Evolutionary conservation across 1,140 invertebrate genomes (phyloP), one percentile per base, ranked within the genome.

Genomic region (Drosophila subpulchrella): DNA sequence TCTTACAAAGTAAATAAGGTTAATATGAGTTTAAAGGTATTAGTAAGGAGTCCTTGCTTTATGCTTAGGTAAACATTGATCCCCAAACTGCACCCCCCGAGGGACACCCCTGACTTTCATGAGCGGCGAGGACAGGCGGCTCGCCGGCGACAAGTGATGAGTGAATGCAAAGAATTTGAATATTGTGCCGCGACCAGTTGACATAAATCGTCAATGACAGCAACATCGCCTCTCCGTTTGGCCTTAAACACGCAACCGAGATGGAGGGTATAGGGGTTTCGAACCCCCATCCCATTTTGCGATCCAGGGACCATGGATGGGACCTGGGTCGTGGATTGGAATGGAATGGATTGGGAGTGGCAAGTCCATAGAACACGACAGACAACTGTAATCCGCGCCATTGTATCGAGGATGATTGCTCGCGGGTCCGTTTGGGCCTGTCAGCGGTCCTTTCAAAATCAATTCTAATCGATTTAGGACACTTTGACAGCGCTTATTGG

Each of bases 131-230:
- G 46, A 61, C 67, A 38, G 68, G 57, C 68, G 56, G 44, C 54
- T 67, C 50, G 62, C 81, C 66, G 83, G 61, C 78, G 83, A 86
- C 79, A 86, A 88, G 84, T 88, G 85, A 89, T 89, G 85, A 89
- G 84, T 89, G 84, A 89, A 86, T 86, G 83, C 83, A 88, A 86
- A 86, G 84, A 88, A 88, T 88, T 89, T 89, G 84, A 89, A 89
- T 89, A 89, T 89, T 89, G 80, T 84, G 84, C 84, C 73, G 81
- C 84, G 61, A 77, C 77, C 84, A 81, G 80, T 84, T 89, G 84
- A 89, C 84, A 89, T 89, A 89, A 89, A 89, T 89, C 84, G 84
- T 89, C 84, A 84, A 83, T 89, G 84, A 89, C 84, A 89, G 85
- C 77, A 83, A 89, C 84, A 89, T 83, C 85, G 84, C 84, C 84